phyloP scores from a whole-genome alignment of 2,797 vertebrate species.

The Sebastolobus altivelis region DNA sequence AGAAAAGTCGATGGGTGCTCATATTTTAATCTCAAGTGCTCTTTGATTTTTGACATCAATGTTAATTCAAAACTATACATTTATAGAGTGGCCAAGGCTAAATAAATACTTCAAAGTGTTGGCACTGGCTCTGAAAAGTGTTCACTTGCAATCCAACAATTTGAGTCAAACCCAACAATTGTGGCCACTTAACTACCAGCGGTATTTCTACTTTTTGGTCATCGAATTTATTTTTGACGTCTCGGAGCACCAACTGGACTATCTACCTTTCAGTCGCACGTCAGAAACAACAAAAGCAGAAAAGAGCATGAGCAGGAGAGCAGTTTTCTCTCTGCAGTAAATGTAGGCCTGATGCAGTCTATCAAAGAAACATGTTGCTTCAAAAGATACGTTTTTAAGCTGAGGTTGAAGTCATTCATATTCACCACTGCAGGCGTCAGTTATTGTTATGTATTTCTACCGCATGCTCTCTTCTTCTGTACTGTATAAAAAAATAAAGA shows the following conservation, averaged over 20 bases:
- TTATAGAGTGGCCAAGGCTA: background rate
- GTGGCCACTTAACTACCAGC: background rate
- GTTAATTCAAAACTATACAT: conserved; percentile 7
- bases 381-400: conserved; percentile 9
- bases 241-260: conserved; percentile 6
- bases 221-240: conserved; percentile 16
- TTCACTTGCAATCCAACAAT: conserved; percentile 30
- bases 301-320: background rate
- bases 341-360: conserved; percentile 2
- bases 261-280: conserved; percentile 37
- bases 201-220: background rate
- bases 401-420: conserved; percentile 8
- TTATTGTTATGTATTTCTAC: conserved; percentile 9
- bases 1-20: background rate
- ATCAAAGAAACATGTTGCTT: conserved; percentile 18
- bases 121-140: conserved; percentile 12
- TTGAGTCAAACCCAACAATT: conserved; percentile 24
- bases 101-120: conserved; percentile 5
- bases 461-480: background rate
- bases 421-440: background rate
- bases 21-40: conserved; percentile 33
- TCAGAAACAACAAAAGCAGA: conserved; percentile 32
- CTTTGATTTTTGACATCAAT: conserved; percentile 21
- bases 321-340: background rate
- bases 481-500: conserved; percentile 25